These are phyloP conservation scores for Eulacestoma nigropectus DNA, from an alignment of 2,113 vertebrate species.

Conservation along the genomic window DNA sequence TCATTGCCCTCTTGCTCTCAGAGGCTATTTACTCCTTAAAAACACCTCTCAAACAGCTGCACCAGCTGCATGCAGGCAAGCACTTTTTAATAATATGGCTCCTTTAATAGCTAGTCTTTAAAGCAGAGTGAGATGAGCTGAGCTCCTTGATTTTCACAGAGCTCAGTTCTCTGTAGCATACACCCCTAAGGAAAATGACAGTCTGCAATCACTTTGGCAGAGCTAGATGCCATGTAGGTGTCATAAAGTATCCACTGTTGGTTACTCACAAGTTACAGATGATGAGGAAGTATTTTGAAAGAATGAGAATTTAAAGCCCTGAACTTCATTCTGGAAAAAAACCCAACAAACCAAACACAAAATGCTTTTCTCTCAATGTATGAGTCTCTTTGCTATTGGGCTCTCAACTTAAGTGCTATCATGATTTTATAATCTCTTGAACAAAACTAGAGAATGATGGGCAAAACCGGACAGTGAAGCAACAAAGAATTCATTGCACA, in stretches of 20 bases:
- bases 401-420: not conserved
- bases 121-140: not conserved
- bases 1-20: not conserved
- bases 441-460: not conserved
- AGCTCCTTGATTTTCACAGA: not conserved
- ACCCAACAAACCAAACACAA: not conserved
- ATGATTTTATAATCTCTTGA: not conserved
- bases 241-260: not conserved
- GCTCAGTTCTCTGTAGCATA: not conserved
- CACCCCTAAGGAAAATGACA: not conserved
- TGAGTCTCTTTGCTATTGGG: not conserved
- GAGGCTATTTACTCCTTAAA: not conserved
- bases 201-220: not conserved
- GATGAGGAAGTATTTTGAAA: not conserved
- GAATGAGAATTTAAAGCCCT: not conserved
- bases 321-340: not conserved
- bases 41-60: not conserved
- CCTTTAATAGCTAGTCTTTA: not conserved
- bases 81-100: not conserved
- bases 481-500: not conserved
- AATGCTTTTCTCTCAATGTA: not conserved
- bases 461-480: not conserved
- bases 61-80: not conserved
- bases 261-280: not conserved
- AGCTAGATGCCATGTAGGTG: not conserved